phyloP scores from a whole-genome alignment of 2,797 vertebrate species.

The Antennarius maculatus region DNA sequence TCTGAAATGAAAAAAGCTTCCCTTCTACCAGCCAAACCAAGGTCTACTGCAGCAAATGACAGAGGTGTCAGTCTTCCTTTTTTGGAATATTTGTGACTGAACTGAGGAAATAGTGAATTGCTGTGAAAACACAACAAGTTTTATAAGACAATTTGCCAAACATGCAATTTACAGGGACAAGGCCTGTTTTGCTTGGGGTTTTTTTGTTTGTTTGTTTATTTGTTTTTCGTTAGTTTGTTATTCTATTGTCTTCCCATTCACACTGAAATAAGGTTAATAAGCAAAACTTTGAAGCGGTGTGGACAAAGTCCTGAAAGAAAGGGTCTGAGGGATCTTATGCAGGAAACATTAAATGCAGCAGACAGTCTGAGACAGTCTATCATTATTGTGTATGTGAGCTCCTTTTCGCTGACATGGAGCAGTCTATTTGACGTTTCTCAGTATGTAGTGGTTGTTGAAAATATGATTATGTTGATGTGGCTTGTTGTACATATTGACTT shows the following conservation, averaged over 20 bases:
- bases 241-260: slow-evolving; percentile 39
- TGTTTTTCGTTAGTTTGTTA: slow-evolving; percentile 21
- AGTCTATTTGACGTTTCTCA: slow-evolving; percentile 25
- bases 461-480: slow-evolving; percentile 19
- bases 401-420: slow-evolving; percentile 30
- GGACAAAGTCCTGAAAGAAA: slow-evolving; percentile 39
- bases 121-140: slow-evolving; percentile 38
- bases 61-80: slow-evolving; percentile 69
- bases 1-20: slow-evolving; percentile 21
- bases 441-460: slow-evolving; percentile 19
- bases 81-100: slow-evolving; percentile 50
- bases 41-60: slow-evolving; percentile 58
- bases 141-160: slow-evolving; percentile 61
- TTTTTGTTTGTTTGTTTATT: not conserved
- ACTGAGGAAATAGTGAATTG: slow-evolving; percentile 48
- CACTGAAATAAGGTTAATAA: slow-evolving; percentile 24
- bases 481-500: slow-evolving; percentile 36
- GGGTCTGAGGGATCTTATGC: slow-evolving; percentile 65
- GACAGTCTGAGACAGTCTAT: slow-evolving; percentile 59
- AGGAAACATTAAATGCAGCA: slow-evolving; percentile 70
- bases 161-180: slow-evolving; percentile 51
- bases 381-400: slow-evolving; percentile 34
- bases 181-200: slow-evolving; percentile 50
- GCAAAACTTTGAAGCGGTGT: slow-evolving; percentile 33
- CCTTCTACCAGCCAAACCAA: slow-evolving; percentile 59